Base-by-base conservation (phyloP, 1,140 invertebrate species). In the Drosophila nigrodunni region DNA sequence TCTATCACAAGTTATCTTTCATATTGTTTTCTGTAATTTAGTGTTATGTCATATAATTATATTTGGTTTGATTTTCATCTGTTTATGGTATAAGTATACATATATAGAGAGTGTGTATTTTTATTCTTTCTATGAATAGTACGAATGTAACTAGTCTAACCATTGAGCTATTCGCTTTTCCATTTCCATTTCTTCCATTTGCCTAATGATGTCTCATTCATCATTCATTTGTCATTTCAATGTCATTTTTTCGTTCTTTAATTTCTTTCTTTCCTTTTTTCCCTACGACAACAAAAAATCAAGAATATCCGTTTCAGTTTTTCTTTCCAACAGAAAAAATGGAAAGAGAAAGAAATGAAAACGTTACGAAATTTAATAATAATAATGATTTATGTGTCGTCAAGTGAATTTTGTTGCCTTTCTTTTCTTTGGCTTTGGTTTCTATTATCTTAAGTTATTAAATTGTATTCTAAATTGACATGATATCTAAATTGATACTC, bases 201-300 rank as follows among this genome's bases (percentile, higher is more conserved):
- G 50, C 21, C 59, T 64, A 71, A 75, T 76, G 60, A 65, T 72
- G 49, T n/a, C 44, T 67, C 47, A 76, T 65, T 76, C 55, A 76
- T 76, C 54, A 65, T 71, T 60, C 52, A 75, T 76, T 71, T 66
- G 60, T 55, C 74, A 62, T 64, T 58, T 59, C 41, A 49, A 54
- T 66, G 30, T 61, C 55, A 52, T 65, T 39, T 65, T 43, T 52
- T 55, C 6, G 25, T 44, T 13, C 30, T 30, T 35, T 50, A 35
- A 8, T 44, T 55, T 55, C n/a, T 37, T 15, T n/a, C 3, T 39
- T 39, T 15, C 7, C 9, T 41, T 46, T 47, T 65, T 55, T 18
- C 11, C 18, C 34, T 54, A 55, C 39, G 44, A 55, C 49, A 46
- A 35, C 49, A 49, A 47, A 47, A 58, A 52, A 50, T 68, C 54